Evolutionary conservation across 2,113 vertebrate genomes (phyloP), one percentile per base, ranked within the genome.

Genomic region (Myocastor coypus): DNA sequence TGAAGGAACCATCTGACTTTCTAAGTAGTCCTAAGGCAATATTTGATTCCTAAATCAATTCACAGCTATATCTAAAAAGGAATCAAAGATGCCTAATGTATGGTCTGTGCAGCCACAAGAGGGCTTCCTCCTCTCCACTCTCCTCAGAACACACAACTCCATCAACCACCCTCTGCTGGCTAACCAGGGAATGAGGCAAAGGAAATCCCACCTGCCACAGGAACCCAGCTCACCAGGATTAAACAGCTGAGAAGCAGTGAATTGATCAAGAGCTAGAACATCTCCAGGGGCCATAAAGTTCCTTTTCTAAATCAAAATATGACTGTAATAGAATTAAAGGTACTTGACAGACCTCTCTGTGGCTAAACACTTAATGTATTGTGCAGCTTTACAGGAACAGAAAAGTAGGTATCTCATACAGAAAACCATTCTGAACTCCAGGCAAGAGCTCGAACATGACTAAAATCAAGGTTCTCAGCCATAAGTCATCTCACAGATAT

Each of bases 1-100:
- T 46, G 34, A 86, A 96, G 64, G 66, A 93, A 87, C 42, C n/a
- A 82, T 55, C 52, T 75, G n/a, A 89, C 83, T 69, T 83, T 14
- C 26, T 50, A 30, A 59, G 64, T 32, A 64, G 81, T 42, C 37
- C 30, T 32, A 4, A n/a, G 57, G 34, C 83, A 61, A 81, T 69
- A 82, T 71, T 8, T 61, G n/a, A 26, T 78, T 71, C 85, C 84
- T 94, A 28, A 80, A 63, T 42, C 57, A 87, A 84, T 73, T 9
- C 11, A 66, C 13, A 87, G 50, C 24, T 87, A 13, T 24, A 34
- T 32, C 63, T 57, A 71, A 81, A 81, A 52, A 64, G 87, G 46
- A 37, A 92, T 92, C 22, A 0, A 22, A 94, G 91, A 94, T 61
- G 81, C 40, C 68, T 24, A 42, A 32, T 42, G 22, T 13, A 32